Base-by-base conservation (phyloP, 2,113 vertebrate genomes). In the Lathamus discolor region DNA sequence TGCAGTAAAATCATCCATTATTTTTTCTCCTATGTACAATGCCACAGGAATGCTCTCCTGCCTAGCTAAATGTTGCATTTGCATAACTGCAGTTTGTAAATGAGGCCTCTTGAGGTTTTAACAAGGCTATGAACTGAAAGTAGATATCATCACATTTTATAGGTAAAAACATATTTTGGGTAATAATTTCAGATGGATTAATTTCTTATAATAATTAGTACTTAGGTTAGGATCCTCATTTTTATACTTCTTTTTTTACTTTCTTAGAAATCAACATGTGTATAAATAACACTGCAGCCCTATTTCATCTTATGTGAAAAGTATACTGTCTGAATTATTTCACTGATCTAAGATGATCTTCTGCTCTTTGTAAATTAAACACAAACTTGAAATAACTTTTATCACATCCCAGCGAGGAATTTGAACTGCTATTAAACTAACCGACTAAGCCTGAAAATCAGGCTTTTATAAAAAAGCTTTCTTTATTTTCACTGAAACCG, bases 331-430 rank as follows among this genome's bases (percentile, higher is more conserved):
- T 72, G 69, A 94, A 95, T 92, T 83, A 22, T 15, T 82, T 87
- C 46, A 55, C 5, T 92, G 61, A 90, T 88, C 41, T 79, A 93
- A 91, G 35, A 63, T 54, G 28, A 61, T 43, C 27, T 90, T 95
- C 44, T 48, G n/a, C 44, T 72, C n/a, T 83, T 74, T 77, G 23
- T 28, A 96, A 94, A 97, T 96, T 87, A 90, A 91, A 92, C 67
- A 39, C 23, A 82, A 90, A 83, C 83, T 90, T 70, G 14, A 48
- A 93, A 81, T 87, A 52, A 67, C 35, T 92, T 92, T 80, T 67
- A 35, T 67, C 20, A 29, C 6, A 41, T 68, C 41, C 24, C 23
- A 83, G 41, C 86, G 22, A 52, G 9, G 44, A 15, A 33, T 37
- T 17, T 79, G 23, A 69, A 41, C 22, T 66, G 18, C 7, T 33